Evolutionary conservation across 2,113 vertebrate genomes (phyloP), one percentile per base, ranked within the genome.

Genomic region (Ardeotis arabs): DNA sequence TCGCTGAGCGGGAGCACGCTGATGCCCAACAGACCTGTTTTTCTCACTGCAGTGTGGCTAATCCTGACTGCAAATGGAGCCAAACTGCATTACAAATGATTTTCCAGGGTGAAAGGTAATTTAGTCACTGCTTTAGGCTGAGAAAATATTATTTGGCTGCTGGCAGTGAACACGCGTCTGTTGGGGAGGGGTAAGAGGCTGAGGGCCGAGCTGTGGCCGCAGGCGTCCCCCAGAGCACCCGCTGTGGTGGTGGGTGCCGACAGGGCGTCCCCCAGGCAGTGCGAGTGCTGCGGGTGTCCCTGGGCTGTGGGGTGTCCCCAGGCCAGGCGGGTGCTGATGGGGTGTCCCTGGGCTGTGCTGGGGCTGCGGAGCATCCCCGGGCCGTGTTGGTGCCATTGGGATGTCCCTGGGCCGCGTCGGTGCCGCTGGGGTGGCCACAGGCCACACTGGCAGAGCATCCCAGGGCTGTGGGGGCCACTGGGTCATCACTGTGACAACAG

Each of bases 401-500:
- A 16, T 6, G 41, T 53, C 20, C 85, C 28, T 13, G 45, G 56
- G n/a, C 60, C 29, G 5, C 7, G 0, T 3, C 14, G 20, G 14
- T 15, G 60, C 41, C 28, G 39, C 13, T 5, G 45, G 14, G 21
- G 29, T 79, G 62, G 33, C 69, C 66, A 11, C 0, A 2, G 60
- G 12, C 18, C 21, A 5, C 28, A 5, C 0, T 29, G 70, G 5
- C 0, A 22, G 20, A 29, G 73, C 45, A 37, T 16, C 12, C 12
- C 50, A 58, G 60, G 7, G 19, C 75, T 33, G 52, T 41, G 58
- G 58, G 22, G 50, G 50, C 50, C 24, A 49, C 21, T 49, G 35
- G 28, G 66, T 44, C 83, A 78, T 19, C 0, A 6, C 55, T 2
- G 2, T 29, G 73, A 24, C 84, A 66, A 47, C 4, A 1, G 35